Evolutionary conservation across 2,888 invertebrate genomes (phyloP).

Genomic region (Tenthredo notha): DNA sequence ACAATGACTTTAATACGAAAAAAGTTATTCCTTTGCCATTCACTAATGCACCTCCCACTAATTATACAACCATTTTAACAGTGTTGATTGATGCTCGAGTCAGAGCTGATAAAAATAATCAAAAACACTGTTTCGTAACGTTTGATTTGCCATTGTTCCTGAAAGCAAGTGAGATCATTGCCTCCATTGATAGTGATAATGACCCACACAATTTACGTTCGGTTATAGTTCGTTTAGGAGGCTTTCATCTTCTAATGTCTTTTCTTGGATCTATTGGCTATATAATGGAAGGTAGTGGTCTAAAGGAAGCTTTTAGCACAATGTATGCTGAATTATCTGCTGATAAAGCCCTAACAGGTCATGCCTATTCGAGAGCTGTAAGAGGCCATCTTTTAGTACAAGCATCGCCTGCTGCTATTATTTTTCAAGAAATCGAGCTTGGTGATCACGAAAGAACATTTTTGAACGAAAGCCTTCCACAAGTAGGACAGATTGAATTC

Average conservation of each 20-base stretch:
- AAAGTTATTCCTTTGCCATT: slow-evolving; percentile 67
- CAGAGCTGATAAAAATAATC: slow-evolving; percentile 60
- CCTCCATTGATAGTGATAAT: slow-evolving; percentile 61
- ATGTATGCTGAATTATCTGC: too few species aligned
- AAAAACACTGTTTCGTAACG: slow-evolving; percentile 60
- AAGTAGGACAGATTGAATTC: too few species aligned
- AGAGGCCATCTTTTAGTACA: too few species aligned
- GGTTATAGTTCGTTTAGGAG: slow-evolving; percentile 66
- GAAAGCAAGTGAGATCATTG: slow-evolving; percentile 67
- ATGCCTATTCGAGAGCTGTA: too few species aligned
- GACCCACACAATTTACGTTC: slow-evolving; percentile 60
- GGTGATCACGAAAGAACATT: too few species aligned
- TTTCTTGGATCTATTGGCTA: slow-evolving; percentile 70
- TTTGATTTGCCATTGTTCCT: slow-evolving; percentile 68
- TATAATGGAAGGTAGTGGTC: slow-evolving; percentile 68
- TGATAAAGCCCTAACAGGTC: too few species aligned
- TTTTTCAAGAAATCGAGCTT: too few species aligned
- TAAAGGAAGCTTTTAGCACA: slow-evolving; percentile 54
- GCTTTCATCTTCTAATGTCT: slow-evolving; percentile 71
- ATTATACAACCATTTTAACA: slow-evolving; percentile 67
- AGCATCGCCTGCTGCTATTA: too few species aligned
- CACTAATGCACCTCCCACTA: slow-evolving; percentile 66
- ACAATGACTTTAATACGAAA: slow-evolving; percentile 60
- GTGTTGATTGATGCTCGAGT: slow-evolving; percentile 62
- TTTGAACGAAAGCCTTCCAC: too few species aligned